Percentiles rank a stretch among this genome's conserved stretches.
Conservation (phyloP, 1,140 invertebrate species). For the Leucophenga varia region DNA sequence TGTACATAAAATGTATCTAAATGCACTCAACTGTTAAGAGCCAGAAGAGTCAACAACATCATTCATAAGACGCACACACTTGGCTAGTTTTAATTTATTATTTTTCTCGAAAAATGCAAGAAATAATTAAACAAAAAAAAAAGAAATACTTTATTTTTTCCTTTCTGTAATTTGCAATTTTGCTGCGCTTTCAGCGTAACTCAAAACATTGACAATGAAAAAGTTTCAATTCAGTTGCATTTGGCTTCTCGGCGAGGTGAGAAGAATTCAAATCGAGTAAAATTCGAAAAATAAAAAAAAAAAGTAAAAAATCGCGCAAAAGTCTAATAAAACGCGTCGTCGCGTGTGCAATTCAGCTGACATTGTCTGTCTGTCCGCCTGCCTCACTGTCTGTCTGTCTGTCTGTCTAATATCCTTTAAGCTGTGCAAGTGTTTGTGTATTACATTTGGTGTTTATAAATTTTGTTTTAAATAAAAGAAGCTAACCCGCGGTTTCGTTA, state of each 20-base stretch:
- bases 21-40: slow-evolving; percentile 19
- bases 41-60: no score
- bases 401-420: slow-evolving; percentile 11
- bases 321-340: no score
- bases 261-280: no score
- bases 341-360: slow-evolving; percentile 24
- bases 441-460: no score
- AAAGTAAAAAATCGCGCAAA: no score
- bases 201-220: slow-evolving; percentile 22
- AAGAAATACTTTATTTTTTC: slow-evolving; percentile 10
- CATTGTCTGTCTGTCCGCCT: slow-evolving; percentile 13
- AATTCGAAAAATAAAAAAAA: no score
- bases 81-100: slow-evolving; percentile 36
- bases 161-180: background rate
- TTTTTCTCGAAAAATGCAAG: slow-evolving; percentile 36
- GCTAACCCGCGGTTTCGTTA: no score
- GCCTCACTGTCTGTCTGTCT: slow-evolving; percentile 23
- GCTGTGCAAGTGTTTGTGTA: slow-evolving; percentile 7
- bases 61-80: slow-evolving; percentile 23
- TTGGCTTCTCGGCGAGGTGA: no score
- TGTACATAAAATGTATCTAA: slow-evolving; percentile 6
- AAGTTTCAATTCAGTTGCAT: slow-evolving; percentile 11
- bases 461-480: no score
- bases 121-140: slow-evolving; percentile 22
- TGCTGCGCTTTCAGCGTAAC: slow-evolving; percentile 14